Evolutionary conservation across 2,797 vertebrate genomes (phyloP), one percentile per base, ranked within the genome.

Genomic region (Thalassophryne amazonica): DNA sequence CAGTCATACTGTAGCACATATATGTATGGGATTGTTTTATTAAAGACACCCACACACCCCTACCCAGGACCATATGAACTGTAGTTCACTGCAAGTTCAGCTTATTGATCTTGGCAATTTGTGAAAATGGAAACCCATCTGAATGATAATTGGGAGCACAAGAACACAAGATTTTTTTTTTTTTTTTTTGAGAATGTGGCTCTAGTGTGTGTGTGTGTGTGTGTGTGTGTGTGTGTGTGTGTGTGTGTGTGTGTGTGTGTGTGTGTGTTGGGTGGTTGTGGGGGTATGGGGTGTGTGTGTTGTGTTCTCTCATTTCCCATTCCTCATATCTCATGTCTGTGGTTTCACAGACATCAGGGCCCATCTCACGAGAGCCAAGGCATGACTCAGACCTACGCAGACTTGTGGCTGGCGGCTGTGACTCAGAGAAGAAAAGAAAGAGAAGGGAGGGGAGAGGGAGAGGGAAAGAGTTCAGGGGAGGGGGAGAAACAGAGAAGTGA

Each of bases 311-410:
- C 66, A 73, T 82, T 86, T 87, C 80, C 79, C 71, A 76, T 79
- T 80, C 76, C 62, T 77, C 73, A 81, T 77, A 78, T 84, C 76
- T 81, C 66, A 71, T 75, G 73, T 81, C 71, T 82, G 72, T 68
- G 73, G 68, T 78, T 80, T 76, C 39, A 49, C 70, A 79, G 76
- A 76, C 80, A 85, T 81, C 69, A 68, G 75, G 80, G 78, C 66
- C 76, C 61, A 78, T 82, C 83, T 86, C 81, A 81, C 60, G 69
- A 84, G 76, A 83, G 78, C 74, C 21, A 67, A 74, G 73, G 65
- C 80, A 69, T 89, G 87, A 88, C 82, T 88, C 84, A 86, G 86
- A 81, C 69, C 69, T 60, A 71, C 58, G 66, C 81, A 80, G 84
- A 84, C 78, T 80, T 79, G 81, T 86, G 84, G 84, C 81, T 84